phyloP scores from a whole-genome alignment of 2,797 vertebrate genomes.

The Acipenser transmontanus region DNA sequence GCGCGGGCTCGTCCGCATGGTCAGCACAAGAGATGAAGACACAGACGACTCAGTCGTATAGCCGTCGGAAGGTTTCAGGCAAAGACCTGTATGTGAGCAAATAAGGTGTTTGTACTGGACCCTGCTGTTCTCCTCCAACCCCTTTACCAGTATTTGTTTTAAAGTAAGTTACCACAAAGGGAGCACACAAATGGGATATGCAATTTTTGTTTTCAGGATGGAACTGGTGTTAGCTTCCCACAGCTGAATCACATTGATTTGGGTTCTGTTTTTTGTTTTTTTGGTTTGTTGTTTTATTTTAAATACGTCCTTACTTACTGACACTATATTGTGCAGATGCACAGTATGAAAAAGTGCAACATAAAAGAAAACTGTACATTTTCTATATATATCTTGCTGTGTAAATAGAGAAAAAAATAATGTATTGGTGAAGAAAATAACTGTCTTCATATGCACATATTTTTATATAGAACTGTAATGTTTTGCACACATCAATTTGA shows the following conservation, averaged over 20 bases:
- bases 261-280: conserved; percentile 45
- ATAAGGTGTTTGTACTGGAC: background rate
- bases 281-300: conserved; percentile 6
- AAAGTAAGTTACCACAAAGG: conserved; percentile 6
- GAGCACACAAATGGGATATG: conserved; percentile 51
- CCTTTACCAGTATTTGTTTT: conserved; percentile 14
- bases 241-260: conserved; percentile 73
- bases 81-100: background rate
- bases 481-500: conserved; percentile 65
- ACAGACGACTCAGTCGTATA: conserved; percentile 51
- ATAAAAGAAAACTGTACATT: conserved; percentile 65
- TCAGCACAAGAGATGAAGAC: conserved; percentile 31
- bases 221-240: conserved; percentile 55
- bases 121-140: background rate
- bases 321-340: conserved; percentile 61
- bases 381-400: conserved; percentile 70
- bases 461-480: conserved; percentile 77
- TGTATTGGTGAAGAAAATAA: conserved; percentile 72
- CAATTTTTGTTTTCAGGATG: conserved; percentile 72
- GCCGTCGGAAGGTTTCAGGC: conserved; percentile 21
- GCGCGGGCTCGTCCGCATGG: conserved; percentile 45
- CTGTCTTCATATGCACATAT: conserved; percentile 79
- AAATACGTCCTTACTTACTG: conserved; percentile 50
- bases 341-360: conserved; percentile 40
- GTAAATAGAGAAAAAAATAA: conserved; percentile 72